Base-by-base conservation (phyloP, 2,113 vertebrate genomes). In the Meles meles region DNA sequence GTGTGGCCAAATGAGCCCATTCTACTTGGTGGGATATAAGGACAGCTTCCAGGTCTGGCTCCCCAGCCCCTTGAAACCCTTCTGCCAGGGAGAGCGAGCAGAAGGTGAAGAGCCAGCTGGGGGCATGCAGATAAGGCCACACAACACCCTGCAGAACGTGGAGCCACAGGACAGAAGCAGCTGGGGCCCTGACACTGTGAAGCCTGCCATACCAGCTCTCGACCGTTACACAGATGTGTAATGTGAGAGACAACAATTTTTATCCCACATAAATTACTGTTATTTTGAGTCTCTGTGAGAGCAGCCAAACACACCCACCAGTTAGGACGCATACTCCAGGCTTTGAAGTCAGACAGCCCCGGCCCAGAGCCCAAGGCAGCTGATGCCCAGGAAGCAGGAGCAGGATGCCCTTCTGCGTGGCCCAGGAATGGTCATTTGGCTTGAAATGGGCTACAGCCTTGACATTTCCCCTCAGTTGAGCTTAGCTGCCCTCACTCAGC, bases 241-340 rank as follows among this genome's bases (percentile, higher is more conserved):
- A n/a, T 4, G 1, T 7, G 20, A 29, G 44, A 77, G 74, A 74
- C 63, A 42, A 29, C 63, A 12, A 7, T 44, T 88, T 92, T 71
- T 21, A 31, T 21, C 42, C 37, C 23, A 0, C 20, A 55, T 31
- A 72, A 81, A 77, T 72, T 47, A 47, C 83, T 90, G 31, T 44
- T 69, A 69, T 89, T 93, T 34, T 37, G 72, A 93, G 77, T 49
- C 37, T 82, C 55, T 79, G 23, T 5, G 27, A 69, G 13, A 91
- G 61, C 10, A 79, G 44, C 44, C 52, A 21, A 61, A 72, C 20
- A 31, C 42, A 44, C 21, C 17, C 3, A 7, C 63, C 91, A 59
- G 63, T 79, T 34, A 65, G 59, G 42, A 61, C 42, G 23, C 14
- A 47, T 1, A 10, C 10, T 11, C 49, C 6, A 61, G 61, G 49